Percentiles rank a stretch among this genome's conserved stretches.
Evolutionary conservation across 2,113 vertebrate genomes (phyloP).

Genomic region (Chlorodrepanis virens): DNA sequence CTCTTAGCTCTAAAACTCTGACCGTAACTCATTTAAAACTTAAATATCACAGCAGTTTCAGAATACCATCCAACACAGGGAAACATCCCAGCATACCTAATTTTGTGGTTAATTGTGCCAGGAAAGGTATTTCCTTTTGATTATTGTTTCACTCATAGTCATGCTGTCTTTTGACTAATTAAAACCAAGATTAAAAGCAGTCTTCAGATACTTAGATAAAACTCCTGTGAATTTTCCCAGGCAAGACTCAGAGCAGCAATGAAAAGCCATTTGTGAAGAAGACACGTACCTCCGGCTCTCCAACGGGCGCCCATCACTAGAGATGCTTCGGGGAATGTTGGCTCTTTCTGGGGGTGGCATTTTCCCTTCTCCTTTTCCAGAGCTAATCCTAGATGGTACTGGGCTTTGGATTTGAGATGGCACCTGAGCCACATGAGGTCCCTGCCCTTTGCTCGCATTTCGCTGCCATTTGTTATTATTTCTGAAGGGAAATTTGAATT

Average conservation of each 20-base stretch:
- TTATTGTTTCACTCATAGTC: not conserved
- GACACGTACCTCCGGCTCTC: slow-evolving; percentile 83
- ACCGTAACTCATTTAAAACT: not conserved
- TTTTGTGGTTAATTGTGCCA: not conserved
- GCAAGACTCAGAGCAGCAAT: not conserved
- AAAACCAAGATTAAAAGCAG: not conserved
- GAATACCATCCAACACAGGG: not conserved
- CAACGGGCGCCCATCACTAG: slow-evolving; percentile 88
- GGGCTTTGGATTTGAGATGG: slow-evolving; percentile 84
- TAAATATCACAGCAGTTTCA: not conserved
- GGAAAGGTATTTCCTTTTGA: not conserved
- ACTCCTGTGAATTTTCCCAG: not conserved
- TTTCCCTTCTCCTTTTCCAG: slow-evolving; percentile 81
- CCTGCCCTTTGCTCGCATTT: slow-evolving; percentile 78
- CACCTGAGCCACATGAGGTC: slow-evolving; percentile 85
- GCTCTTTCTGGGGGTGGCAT: slow-evolving; percentile 81
- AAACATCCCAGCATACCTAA: not conserved
- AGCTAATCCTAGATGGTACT: slow-evolving; percentile 67
- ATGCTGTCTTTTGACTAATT: not conserved
- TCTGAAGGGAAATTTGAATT: slow-evolving; percentile 93
- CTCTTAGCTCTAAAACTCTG: not conserved
- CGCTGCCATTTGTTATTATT: slow-evolving; percentile 93
- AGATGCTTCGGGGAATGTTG: slow-evolving; percentile 91
- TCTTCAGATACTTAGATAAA: not conserved
- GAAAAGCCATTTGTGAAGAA: not conserved